A percentile compares a stretch with the other conserved stretches of the same genome.
Conservation (phyloP, 2,113 vertebrate species). For the Caloenas nicobarica region DNA sequence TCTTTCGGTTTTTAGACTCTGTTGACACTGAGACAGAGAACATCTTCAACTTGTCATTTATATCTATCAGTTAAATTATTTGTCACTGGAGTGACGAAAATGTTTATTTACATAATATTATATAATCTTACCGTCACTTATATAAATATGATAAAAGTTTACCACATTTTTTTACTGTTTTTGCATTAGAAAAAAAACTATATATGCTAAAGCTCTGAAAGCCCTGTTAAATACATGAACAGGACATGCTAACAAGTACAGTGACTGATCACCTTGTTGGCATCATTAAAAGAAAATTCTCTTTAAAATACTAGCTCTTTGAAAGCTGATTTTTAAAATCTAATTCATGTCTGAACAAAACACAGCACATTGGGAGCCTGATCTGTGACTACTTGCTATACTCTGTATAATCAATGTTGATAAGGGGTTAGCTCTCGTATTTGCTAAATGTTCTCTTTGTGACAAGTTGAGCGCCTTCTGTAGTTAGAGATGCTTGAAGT, state of each 20-base stretch:
- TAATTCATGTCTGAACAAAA: neutral
- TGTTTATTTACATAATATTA: neutral
- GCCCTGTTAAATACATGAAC: neutral
- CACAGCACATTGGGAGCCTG: neutral
- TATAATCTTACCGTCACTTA: neutral
- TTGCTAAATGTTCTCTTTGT: neutral
- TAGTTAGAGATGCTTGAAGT: neutral
- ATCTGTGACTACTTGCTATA: neutral
- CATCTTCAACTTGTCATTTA: neutral
- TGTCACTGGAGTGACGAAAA: neutral
- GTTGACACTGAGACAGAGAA: neutral
- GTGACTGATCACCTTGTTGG: neutral
- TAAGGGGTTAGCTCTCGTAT: neutral
- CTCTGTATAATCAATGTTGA: neutral
- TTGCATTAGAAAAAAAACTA: neutral
- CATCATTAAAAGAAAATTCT: neutral
- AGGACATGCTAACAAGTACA: neutral
- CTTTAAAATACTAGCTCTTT: neutral
- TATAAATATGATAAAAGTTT: neutral
- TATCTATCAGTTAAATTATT: neutral
- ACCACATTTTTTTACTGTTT: neutral
- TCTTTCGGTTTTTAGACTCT: neutral
- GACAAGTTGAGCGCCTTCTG: neutral
- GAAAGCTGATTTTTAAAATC: neutral
- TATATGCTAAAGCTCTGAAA: neutral